phyloP scores from a whole-genome alignment of 2,113 vertebrate genomes.

The Cryptoleucopteryx plumbea region DNA sequence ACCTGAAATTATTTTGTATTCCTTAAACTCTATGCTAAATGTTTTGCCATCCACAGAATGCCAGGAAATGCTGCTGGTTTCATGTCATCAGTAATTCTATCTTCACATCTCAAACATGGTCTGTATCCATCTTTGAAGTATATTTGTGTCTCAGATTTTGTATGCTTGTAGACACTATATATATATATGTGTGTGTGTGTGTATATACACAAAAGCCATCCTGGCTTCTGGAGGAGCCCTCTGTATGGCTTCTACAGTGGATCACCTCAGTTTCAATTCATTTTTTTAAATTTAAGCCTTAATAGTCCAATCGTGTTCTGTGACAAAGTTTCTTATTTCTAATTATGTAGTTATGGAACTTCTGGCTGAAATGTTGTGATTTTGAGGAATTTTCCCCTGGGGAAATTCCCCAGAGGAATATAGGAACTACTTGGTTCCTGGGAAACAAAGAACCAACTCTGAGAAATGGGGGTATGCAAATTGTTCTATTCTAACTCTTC shows the following conservation, averaged over 20 bases:
- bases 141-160: not conserved
- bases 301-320: not conserved
- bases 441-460: not conserved
- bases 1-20: not conserved
- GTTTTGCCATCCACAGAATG: not conserved
- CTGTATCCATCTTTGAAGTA: not conserved
- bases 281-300: not conserved
- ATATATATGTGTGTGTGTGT: fast-evolving
- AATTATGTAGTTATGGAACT: not conserved
- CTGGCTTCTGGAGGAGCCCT: not conserved
- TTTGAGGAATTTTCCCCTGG: not conserved
- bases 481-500: not conserved
- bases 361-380: not conserved
- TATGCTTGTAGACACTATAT: not conserved
- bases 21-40: not conserved
- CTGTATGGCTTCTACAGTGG: not conserved
- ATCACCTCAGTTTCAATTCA: not conserved
- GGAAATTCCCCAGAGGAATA: not conserved
- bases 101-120: not conserved
- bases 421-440: not conserved
- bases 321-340: not conserved
- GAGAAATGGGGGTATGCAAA: not conserved
- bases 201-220: not conserved
- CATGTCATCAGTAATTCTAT: not conserved
- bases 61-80: not conserved